Evolutionary conservation across 1,140 invertebrate genomes (phyloP).

Genomic region (Drosophila rhopaloa): DNA sequence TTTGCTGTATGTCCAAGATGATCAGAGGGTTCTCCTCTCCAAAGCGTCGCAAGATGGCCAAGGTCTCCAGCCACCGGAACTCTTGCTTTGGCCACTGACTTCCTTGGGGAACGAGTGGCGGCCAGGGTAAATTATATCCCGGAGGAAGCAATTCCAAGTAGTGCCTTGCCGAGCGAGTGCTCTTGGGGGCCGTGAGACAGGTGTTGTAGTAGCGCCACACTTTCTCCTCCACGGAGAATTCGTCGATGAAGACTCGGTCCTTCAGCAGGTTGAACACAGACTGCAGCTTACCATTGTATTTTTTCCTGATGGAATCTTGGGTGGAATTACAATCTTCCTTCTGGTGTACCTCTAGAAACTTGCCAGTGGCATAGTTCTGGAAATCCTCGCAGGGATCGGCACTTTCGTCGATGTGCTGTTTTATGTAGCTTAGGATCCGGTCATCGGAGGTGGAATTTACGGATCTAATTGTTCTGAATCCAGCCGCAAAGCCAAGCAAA

Average conservation of each 20-base stretch:
- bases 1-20: neutral
- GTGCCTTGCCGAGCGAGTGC: neutral
- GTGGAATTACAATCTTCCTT: too few relatives aligned
- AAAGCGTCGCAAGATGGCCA: neutral
- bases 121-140: conserved; percentile 7
- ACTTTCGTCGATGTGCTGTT: neutral
- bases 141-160: conserved; percentile 10
- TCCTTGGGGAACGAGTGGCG: neutral
- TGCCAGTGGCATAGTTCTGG: too few relatives aligned
- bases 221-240: conserved; percentile 12
- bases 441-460: neutral
- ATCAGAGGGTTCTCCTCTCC: neutral
- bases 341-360: too few relatives aligned
- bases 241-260: conserved; percentile 5
- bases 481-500: neutral
- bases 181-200: conserved; percentile 7
- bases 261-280: neutral
- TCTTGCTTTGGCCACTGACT: neutral
- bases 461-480: neutral
- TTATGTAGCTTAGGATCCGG: neutral
- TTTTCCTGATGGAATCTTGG: neutral
- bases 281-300: neutral
- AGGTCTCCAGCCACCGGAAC: conserved; percentile 14
- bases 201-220: conserved; percentile 20
- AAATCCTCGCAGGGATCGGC: neutral